Evolutionary conservation across 2,797 vertebrate species (phyloP).

Genomic region (Melanotaenia nigrans): DNA sequence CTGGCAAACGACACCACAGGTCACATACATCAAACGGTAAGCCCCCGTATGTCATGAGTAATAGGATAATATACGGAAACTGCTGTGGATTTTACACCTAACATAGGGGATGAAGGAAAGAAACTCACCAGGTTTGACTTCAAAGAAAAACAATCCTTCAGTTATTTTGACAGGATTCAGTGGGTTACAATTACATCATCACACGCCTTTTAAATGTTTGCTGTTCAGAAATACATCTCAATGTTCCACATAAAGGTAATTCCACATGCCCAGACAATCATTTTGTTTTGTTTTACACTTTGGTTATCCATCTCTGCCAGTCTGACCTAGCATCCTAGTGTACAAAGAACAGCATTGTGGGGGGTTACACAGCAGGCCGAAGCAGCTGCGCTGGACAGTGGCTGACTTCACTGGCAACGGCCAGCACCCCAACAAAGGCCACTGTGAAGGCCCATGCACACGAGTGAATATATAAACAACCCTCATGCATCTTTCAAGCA

Average conservation of each 20-base stretch:
- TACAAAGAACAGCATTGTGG: constrained; percentile 80
- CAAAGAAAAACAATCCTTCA: neutral
- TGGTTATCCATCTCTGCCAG: constrained; percentile 61
- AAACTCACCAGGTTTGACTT: neutral
- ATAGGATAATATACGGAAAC: neutral
- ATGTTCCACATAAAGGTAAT: constrained; percentile 44
- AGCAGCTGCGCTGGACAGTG: constrained; percentile 82
- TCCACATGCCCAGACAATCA: constrained; percentile 33
- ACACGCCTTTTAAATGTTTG: constrained; percentile 20
- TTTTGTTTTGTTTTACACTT: constrained; percentile 65
- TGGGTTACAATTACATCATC: neutral
- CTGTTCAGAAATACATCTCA: constrained; percentile 50
- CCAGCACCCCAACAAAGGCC: constrained; percentile 73
- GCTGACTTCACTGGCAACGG: constrained; percentile 77
- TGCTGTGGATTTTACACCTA: neutral
- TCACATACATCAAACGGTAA: neutral
- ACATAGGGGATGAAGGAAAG: neutral
- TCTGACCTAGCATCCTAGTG: constrained; percentile 55
- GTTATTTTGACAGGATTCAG: neutral
- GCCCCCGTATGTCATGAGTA: neutral
- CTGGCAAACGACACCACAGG: neutral
- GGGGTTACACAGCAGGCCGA: constrained; percentile 67
- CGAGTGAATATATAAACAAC: constrained; percentile 73
- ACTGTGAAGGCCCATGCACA: constrained; percentile 70
- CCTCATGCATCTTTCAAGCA: constrained; percentile 66